A percentile compares a stretch with the other conserved stretches of the same genome.
Conservation (phyloP, 2,888 invertebrate genomes). For the Psylliodes chrysocephalus region DNA sequence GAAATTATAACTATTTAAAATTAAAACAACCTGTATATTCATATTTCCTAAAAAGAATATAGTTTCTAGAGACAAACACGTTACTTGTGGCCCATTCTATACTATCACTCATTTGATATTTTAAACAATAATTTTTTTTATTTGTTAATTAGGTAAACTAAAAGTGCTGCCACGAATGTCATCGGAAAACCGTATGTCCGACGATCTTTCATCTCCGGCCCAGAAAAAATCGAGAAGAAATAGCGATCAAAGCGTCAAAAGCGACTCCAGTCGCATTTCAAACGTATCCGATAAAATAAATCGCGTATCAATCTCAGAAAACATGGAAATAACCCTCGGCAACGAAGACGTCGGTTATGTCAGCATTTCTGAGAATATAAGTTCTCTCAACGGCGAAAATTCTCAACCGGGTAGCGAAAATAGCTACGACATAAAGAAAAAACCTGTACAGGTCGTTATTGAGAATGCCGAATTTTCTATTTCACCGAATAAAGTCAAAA, state of each 20-base stretch:
- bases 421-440: conserved; percentile 46
- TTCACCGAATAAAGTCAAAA: conserved; percentile 57
- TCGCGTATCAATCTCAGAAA: conserved; percentile 54
- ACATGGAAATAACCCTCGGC: conserved; percentile 54
- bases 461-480: conserved; percentile 53
- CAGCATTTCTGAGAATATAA: conserved; percentile 47
- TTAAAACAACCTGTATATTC: no score
- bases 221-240: conserved; percentile 49
- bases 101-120: no score
- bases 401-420: conserved; percentile 42
- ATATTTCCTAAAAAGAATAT: no score
- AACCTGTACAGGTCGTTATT: conserved; percentile 55
- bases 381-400: conserved; percentile 44
- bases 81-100: no score
- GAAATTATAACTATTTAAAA: no score
- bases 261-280: conserved; percentile 52
- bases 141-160: conserved; percentile 43
- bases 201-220: conserved; percentile 30
- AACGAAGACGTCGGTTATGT: conserved; percentile 47
- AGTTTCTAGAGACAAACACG: no score
- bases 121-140: not conserved
- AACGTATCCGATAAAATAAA: conserved; percentile 56
- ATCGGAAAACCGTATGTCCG: conserved; percentile 38
- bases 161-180: conserved; percentile 39
- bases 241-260: conserved; percentile 53